Evolutionary conservation across 2,888 invertebrate species (phyloP).

Genomic region (Petrophora chlorosata): DNA sequence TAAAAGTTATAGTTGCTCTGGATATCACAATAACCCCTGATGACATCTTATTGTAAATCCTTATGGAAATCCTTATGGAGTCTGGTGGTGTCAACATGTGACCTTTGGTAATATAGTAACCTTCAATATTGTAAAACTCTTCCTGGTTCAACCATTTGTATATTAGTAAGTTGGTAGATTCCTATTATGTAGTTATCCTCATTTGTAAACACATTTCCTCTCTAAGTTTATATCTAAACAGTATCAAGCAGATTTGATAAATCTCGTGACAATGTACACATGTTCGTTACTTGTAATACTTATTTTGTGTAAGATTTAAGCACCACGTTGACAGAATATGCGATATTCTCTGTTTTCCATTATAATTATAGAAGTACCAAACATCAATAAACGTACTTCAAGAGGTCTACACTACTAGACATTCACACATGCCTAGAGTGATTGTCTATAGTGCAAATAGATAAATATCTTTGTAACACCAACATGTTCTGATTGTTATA

Average conservation of each 20-base stretch:
- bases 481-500: conserved; percentile 75
- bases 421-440: conserved; percentile 74
- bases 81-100: no score
- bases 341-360: conserved; percentile 18
- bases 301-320: conserved; percentile 13
- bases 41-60: no score
- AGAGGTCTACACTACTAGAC: conserved; percentile 49
- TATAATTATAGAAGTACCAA: conserved; percentile 27
- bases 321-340: conserved; percentile 14
- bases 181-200: not conserved
- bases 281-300: conserved; percentile 3
- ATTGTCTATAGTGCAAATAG: conserved; percentile 73
- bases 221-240: conserved; percentile 4
- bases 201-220: conserved; percentile 2
- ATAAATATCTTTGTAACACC: conserved; percentile 79
- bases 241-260: conserved; percentile 4
- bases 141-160: no score
- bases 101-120: no score
- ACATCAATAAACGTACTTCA: conserved; percentile 40
- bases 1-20: no score
- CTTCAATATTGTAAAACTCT: no score
- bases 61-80: no score
- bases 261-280: conserved; percentile 5
- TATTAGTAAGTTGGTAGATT: not conserved
- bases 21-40: no score